phyloP scores from a whole-genome alignment of 2,888 invertebrate species.

The Blastobasis adustella region DNA sequence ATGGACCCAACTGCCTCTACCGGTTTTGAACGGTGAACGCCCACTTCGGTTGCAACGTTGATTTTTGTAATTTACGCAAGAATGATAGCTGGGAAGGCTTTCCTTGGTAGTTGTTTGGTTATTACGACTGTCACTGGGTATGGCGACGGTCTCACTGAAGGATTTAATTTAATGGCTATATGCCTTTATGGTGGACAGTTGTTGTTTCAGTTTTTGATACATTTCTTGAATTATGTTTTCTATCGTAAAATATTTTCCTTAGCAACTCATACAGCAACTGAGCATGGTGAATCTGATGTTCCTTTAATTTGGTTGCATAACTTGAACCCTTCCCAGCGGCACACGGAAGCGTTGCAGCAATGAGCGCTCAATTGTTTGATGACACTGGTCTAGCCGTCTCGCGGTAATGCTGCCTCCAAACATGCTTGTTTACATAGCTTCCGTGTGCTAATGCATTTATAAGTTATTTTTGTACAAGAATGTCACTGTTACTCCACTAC shows the following conservation, averaged over 20 bases:
- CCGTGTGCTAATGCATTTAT: too few relatives aligned
- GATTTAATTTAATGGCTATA: too few relatives aligned
- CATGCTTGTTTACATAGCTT: constrained; percentile 20
- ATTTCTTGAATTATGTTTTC: too few relatives aligned
- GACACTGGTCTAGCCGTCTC: constrained; percentile 41
- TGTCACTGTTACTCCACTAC: constrained; percentile 8
- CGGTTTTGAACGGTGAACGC: constrained; percentile 10
- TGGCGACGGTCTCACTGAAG: too few relatives aligned
- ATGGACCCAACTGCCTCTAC: constrained; percentile 4
- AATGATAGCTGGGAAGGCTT: too few relatives aligned
- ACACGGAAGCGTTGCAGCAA: constrained; percentile 41
- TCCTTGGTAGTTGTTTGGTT: too few relatives aligned
- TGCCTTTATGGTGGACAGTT: too few relatives aligned
- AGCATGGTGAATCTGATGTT: too few relatives aligned
- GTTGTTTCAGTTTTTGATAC: too few relatives aligned
- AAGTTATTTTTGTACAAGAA: background rate
- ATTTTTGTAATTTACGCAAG: background rate
- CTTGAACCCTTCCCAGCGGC: constrained; percentile 35
- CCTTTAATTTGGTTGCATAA: constrained; percentile 12
- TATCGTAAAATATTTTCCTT: too few relatives aligned
- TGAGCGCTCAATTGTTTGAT: constrained; percentile 41
- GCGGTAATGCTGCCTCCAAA: constrained; percentile 28
- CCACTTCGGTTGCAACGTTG: background rate
- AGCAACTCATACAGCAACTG: too few relatives aligned
- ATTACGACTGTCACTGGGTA: too few relatives aligned